Evolutionary conservation across 2,797 vertebrate species (phyloP).

Genomic region (Phalanger gymnotis): DNA sequence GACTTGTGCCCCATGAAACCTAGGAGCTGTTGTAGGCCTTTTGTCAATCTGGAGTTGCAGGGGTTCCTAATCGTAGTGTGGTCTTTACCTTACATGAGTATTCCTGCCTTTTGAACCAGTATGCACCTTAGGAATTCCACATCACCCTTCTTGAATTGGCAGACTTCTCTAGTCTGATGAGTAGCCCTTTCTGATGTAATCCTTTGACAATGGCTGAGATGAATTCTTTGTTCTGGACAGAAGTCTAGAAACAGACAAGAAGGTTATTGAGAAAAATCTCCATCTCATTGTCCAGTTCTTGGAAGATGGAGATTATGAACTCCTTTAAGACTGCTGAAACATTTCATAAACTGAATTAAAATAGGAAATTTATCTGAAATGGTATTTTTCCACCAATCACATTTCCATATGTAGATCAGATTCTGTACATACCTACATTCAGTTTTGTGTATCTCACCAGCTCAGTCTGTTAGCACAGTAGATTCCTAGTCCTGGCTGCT

Average conservation of each 20-base stretch:
- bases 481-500: neutral
- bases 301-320: neutral
- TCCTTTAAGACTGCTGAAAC: neutral
- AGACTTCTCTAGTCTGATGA: neutral
- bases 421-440: neutral
- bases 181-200: neutral
- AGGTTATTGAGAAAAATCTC: neutral
- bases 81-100: neutral
- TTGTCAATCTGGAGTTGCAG: neutral
- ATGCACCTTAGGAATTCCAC: neutral
- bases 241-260: neutral
- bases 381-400: neutral
- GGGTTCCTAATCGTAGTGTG: neutral
- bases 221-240: neutral
- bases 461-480: neutral
- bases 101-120: neutral
- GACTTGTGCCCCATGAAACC: neutral
- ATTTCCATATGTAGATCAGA: neutral
- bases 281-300: neutral
- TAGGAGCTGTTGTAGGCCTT: neutral
- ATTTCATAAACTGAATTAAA: neutral
- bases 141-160: neutral
- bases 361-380: neutral
- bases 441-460: neutral
- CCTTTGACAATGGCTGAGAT: neutral